A percentile compares a stretch with the other conserved stretches of the same genome.
phyloP scores from a whole-genome alignment of 2,797 vertebrate species.

The Garrulus glandarius region DNA sequence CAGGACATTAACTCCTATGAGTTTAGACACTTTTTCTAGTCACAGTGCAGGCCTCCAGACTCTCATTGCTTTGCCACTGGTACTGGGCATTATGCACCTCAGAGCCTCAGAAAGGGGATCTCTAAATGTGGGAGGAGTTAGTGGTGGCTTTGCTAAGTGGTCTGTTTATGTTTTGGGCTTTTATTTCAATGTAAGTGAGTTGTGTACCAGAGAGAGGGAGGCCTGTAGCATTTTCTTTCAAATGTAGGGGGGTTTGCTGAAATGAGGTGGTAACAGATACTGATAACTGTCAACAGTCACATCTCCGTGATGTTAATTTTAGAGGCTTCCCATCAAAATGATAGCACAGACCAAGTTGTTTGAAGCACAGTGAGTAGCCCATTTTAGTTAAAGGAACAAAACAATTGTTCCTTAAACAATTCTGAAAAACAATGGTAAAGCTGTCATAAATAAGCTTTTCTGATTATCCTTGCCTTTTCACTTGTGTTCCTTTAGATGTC shows the following conservation, averaged over 20 bases:
- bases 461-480: not conserved
- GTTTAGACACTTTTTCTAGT: not conserved
- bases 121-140: not conserved
- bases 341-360: not conserved
- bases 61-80: not conserved
- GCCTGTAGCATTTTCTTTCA: not conserved
- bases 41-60: not conserved
- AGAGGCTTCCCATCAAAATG: not conserved
- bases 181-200: not conserved
- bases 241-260: accelerated
- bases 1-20: accelerated
- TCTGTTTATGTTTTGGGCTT: not conserved
- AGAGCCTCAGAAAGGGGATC: not conserved
- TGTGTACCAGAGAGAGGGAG: not conserved
- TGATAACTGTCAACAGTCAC: not conserved
- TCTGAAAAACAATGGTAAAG: not conserved
- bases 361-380: not conserved
- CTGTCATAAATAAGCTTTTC: not conserved
- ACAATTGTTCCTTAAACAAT: not conserved
- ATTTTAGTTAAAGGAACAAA: not conserved
- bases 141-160: not conserved
- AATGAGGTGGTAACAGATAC: not conserved
- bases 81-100: not conserved
- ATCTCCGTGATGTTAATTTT: not conserved
- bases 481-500: not conserved